Percentiles rank a stretch among this genome's conserved stretches.
Conservation (phyloP, 2,113 vertebrate species). For the Numida meleagris region DNA sequence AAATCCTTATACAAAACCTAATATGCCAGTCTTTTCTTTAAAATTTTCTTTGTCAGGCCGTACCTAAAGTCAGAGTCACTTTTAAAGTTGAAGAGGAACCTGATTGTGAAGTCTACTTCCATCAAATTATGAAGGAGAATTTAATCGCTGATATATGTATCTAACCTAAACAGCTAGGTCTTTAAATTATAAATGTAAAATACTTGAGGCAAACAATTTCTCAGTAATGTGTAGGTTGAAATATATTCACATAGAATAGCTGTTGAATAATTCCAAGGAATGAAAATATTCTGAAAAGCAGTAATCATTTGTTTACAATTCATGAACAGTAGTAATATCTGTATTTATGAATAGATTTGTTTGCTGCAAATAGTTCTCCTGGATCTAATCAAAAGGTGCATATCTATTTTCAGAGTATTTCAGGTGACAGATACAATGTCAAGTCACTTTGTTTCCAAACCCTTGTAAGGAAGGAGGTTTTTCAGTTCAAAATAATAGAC, state of each 20-base stretch:
- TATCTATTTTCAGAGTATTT: background rate
- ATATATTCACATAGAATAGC: background rate
- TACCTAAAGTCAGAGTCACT: background rate
- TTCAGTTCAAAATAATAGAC: background rate
- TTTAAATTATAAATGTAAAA: background rate
- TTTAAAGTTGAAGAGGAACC: background rate
- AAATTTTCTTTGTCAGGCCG: background rate
- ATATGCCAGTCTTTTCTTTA: background rate
- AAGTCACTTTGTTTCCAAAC: background rate
- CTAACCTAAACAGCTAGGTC: background rate
- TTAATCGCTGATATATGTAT: background rate
- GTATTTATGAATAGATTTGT: background rate
- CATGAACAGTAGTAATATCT: background rate
- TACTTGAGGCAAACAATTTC: background rate
- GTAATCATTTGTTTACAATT: background rate
- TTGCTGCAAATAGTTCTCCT: background rate
- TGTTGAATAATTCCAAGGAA: slow-evolving; percentile 12
- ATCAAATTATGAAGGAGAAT: background rate
- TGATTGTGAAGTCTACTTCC: background rate
- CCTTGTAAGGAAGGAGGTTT: background rate
- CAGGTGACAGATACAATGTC: background rate
- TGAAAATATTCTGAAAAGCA: background rate
- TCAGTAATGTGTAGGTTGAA: background rate
- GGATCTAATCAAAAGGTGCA: background rate
- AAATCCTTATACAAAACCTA: background rate